These are phyloP conservation scores for Nymphalis urticae DNA, from an alignment of 2,888 invertebrate genomes.

Conservation along the genomic window DNA sequence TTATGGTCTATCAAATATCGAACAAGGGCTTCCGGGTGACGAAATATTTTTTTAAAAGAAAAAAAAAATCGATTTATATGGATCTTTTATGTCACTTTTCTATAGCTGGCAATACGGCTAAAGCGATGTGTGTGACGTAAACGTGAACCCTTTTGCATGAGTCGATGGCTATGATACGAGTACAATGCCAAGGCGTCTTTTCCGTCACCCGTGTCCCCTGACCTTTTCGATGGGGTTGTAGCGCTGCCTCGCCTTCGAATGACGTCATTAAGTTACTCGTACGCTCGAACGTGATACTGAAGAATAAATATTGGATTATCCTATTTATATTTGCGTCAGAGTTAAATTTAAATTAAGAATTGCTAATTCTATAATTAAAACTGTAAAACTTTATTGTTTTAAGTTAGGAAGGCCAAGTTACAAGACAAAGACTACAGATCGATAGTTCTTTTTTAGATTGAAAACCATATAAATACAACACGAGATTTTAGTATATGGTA, in stretches of 20 bases:
- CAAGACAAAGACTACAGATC: too few relatives aligned
- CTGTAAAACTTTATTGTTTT: background rate
- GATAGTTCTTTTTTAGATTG: too few relatives aligned
- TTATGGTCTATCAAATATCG: conserved; percentile 6
- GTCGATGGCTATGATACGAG: conserved; percentile 29
- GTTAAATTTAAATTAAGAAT: background rate
- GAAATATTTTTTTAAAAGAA: background rate
- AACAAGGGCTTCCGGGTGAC: background rate
- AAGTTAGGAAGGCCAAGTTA: too few relatives aligned
- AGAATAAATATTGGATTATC: conserved; percentile 20
- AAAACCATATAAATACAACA: too few relatives aligned
- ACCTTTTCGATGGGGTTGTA: conserved; percentile 46
- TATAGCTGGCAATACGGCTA: background rate
- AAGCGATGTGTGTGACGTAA: conserved; percentile 20
- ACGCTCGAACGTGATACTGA: conserved; percentile 26
- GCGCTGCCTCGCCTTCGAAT: conserved; percentile 37
- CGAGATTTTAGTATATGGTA: too few relatives aligned
- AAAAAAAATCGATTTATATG: background rate
- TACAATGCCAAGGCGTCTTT: conserved; percentile 43
- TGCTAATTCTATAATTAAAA: background rate
- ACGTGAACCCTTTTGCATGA: conserved; percentile 27
- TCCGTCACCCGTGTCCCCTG: conserved; percentile 41
- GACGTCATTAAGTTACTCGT: conserved; percentile 35
- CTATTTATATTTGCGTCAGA: conserved; percentile 5
- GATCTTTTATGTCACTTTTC: background rate